phyloP scores from a whole-genome alignment of 2,888 invertebrate species.

The Panopea generosa region DNA sequence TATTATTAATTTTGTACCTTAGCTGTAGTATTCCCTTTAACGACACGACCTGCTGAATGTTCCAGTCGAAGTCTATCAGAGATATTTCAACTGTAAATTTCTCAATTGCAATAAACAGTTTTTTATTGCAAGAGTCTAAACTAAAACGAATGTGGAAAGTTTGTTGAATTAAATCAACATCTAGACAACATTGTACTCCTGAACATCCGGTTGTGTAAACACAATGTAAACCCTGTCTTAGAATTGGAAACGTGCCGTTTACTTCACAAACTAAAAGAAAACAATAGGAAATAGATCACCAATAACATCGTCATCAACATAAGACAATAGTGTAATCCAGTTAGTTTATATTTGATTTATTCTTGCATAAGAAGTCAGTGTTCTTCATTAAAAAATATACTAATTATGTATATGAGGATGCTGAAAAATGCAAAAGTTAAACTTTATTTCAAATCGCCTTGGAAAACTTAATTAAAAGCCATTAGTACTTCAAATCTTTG shows the following conservation, averaged over 20 bases:
- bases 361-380: too few species aligned
- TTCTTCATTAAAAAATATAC: too few species aligned
- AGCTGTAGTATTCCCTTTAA: constrained; percentile 59
- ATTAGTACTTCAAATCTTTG: too few species aligned
- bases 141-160: constrained; percentile 23
- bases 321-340: not conserved
- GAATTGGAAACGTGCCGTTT: not conserved
- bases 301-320: not conserved
- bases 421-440: too few species aligned
- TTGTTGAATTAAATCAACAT: constrained; percentile 18
- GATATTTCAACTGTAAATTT: constrained; percentile 40
- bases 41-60: constrained; percentile 35
- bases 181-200: constrained; percentile 33
- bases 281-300: not conserved
- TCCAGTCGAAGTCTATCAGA: constrained; percentile 50
- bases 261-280: constrained; percentile 22
- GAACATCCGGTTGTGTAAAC: constrained; percentile 23
- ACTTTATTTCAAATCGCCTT: too few species aligned
- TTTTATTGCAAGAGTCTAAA: constrained; percentile 50
- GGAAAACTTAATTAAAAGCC: too few species aligned
- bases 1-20: constrained; percentile 59
- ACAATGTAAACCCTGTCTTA: not conserved
- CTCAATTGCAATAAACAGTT: constrained; percentile 54
- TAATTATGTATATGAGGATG: too few species aligned
- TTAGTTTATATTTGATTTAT: not conserved